Conservation (phyloP, 2,888 invertebrate species). For the Rhodophaea formosa region DNA sequence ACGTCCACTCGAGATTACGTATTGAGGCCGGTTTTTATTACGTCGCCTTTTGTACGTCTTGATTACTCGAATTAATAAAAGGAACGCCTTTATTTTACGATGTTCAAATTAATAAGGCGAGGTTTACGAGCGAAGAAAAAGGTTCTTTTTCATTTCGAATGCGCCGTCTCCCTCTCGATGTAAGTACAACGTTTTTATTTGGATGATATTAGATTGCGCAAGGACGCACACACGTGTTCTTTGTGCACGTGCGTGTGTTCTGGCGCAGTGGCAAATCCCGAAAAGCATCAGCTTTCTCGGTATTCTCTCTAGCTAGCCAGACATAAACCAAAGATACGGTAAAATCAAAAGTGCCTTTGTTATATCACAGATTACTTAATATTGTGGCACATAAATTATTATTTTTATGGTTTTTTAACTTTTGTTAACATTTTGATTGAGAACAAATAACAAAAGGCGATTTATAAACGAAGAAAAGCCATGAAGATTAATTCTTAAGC, state of each 20-base stretch:
- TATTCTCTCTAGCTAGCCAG: no score
- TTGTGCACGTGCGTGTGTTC: no score
- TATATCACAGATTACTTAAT: no score
- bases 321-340: no score
- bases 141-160: constrained; percentile 48
- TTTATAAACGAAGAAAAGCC: neutral
- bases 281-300: no score
- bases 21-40: constrained; percentile 37
- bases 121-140: constrained; percentile 48
- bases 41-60: constrained; percentile 33
- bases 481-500: constrained; percentile 6
- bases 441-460: neutral
- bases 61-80: constrained; percentile 52
- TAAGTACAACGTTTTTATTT: constrained; percentile 51
- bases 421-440: no score
- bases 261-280: no score
- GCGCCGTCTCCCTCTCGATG: constrained; percentile 32
- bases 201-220: constrained; percentile 5
- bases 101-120: constrained; percentile 54
- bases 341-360: no score
- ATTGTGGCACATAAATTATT: no score
- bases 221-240: no score
- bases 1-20: constrained; percentile 38
- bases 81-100: constrained; percentile 48
- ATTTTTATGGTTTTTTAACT: no score